Evolutionary conservation across 2,888 invertebrate genomes (phyloP), one percentile per base, ranked within the genome.

Genomic region (Tipula confusa): DNA sequence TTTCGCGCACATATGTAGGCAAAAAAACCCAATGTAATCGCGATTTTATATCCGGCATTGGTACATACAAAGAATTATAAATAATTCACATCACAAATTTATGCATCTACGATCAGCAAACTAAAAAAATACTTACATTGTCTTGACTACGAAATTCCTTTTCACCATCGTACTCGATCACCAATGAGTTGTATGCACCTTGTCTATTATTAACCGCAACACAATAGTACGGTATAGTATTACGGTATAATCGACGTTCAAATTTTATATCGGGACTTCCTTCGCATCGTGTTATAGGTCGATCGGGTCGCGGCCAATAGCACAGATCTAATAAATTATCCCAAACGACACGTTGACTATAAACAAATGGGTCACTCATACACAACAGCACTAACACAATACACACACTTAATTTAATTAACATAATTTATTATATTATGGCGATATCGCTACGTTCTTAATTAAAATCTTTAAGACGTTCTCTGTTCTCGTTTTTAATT

Each of bases 311-410:
- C n/a, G 80, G 80, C 80, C 80, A 80, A 31, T 80, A 80, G 15
- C 80, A 80, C 15, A 80, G 15, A 29, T 80, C 80, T 15, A 80
- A 5, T 29, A 80, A 80, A 80, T 80, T 80, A 80, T 80, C 80
- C 29, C 29, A 80, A 29, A 80, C 15, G 4, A 31, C 80, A 6
- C 2, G n/a, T 29, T 80, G 80, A 15, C 29, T 29, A 1, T 29
- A 7, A 0, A 80, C 80, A 9, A 29, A 29, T 3, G 80, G 4
- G 2, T 64, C 64, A 80, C 29, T n/a, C n/a, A n/a, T n/a, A n/a
- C 80, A 80, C 4, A n/a, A n/a, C n/a, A 80, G 1, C 31, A 80
- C 29, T 29, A 80, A n/a, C 3, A 29, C 29, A 11, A 64, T 64
- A 24, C 18, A 24, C n/a, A 24, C 64, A 64, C 2, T 64, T 80